These are phyloP conservation scores for Mesembrinibis cayennensis DNA, from an alignment of 2,113 vertebrate species.

Conservation along the genomic window DNA sequence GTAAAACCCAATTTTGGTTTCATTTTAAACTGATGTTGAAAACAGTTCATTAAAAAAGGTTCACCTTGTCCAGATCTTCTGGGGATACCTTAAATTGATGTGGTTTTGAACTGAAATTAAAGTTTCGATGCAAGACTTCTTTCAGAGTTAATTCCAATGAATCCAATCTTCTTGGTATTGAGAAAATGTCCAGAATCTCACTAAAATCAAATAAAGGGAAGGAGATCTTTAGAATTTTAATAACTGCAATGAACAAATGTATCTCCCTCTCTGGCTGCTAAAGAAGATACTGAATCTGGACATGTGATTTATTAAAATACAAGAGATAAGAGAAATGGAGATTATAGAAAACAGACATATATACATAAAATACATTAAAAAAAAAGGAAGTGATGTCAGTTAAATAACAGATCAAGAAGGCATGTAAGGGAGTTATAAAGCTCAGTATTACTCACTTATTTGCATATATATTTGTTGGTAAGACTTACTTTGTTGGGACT, in stretches of 20 bases:
- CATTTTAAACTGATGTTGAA: not conserved
- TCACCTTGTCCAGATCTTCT: not conserved
- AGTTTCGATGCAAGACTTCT: not conserved
- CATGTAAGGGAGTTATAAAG: not conserved
- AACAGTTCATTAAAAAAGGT: not conserved
- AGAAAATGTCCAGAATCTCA: slow-evolving; percentile 45
- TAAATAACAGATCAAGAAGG: slow-evolving; percentile 8
- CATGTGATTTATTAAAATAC: slow-evolving; percentile 51
- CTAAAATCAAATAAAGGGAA: slow-evolving; percentile 61
- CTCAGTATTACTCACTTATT: not conserved
- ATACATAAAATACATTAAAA: not conserved
- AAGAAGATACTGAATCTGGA: slow-evolving; percentile 32
- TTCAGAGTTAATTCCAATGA: slow-evolving; percentile 20
- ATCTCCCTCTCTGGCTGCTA: not conserved
- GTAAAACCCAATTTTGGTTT: not conserved
- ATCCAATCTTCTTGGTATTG: slow-evolving; percentile 11
- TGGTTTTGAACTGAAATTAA: slow-evolving; percentile 4
- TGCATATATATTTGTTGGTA: not conserved
- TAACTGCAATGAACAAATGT: slow-evolving; percentile 44
- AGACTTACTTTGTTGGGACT: not conserved
- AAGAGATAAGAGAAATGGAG: slow-evolving; percentile 42
- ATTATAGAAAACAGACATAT: slow-evolving; percentile 8
- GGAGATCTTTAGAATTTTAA: slow-evolving; percentile 56
- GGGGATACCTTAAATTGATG: not conserved
- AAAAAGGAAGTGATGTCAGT: not conserved